Evolutionary conservation across 1,140 invertebrate species (phyloP), one percentile per base, ranked within the genome.

Genomic region (Acromyrmex heyeri): DNA sequence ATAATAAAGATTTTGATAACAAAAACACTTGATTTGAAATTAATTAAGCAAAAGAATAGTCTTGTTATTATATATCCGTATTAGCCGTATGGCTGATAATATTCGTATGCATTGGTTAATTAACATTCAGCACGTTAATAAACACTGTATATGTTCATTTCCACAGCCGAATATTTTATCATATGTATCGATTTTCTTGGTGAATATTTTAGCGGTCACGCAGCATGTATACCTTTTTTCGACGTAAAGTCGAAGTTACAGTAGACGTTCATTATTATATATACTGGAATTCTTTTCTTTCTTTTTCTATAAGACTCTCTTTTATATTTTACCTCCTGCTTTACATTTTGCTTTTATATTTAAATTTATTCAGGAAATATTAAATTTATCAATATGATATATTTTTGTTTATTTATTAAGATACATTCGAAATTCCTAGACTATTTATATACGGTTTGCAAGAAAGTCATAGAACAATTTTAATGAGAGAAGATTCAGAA

Each of bases 191-290:
- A 81, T 70, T 69, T 69, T 69, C n/a, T 8, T 55, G 14, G 65
- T 81, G 14, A 81, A 81, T 81, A 57, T 38, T 81, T 81, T 3
- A 81, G 14, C 16, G 8, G 10, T 5, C 2, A 34, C 2, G 24
- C 8, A 27, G 38, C 48, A 4, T 38, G 21, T 55, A 44, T 69
- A 81, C 4, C 61, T 21, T 70, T 55, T 69, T 18, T 48, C 30
- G 77, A 79, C 48, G 16, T 81, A 69, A 69, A 69, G 21, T 81
- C 16, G 14, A 38, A 81, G 77, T 70, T 70, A 18, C n/a, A 55
- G 21, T 18, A 79, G 48, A 8, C 48, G 48, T 78, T 65, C 16
- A 53, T 81, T 69, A 34, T 69, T 81, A 38, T 14, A 30, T 24
- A 30, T 14, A 44, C 10, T 24, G 16, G 57, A 79, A 69, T 69